Conservation (phyloP, 2,113 vertebrate species). For the Aleadryas rufinucha region DNA sequence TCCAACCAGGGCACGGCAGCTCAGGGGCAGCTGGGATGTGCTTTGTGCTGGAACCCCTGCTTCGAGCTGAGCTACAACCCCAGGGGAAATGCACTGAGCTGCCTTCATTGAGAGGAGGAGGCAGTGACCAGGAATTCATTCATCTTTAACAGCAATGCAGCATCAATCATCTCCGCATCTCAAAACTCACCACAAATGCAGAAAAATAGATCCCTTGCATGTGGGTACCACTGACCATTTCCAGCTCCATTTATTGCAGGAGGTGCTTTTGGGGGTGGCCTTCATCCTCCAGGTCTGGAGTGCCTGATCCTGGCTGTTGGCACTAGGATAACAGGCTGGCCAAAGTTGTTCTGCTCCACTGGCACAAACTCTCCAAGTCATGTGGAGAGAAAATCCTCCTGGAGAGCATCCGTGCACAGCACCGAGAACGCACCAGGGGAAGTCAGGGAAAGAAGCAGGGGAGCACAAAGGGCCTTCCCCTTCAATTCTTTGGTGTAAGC, state of each 20-base stretch:
- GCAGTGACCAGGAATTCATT: not conserved
- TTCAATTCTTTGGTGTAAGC: not conserved
- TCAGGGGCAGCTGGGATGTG: accelerated
- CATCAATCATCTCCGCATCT: not conserved
- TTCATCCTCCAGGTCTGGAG: not conserved
- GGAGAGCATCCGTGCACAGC: accelerated
- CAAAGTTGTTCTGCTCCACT: not conserved
- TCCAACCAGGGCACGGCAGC: not conserved
- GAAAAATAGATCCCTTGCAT: not conserved
- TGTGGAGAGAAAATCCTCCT: not conserved
- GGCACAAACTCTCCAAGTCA: not conserved
- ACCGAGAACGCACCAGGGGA: not conserved
- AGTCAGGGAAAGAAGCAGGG: not conserved
- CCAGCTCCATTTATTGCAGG: not conserved
- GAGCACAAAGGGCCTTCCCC: not conserved
- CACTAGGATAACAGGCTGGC: not conserved
- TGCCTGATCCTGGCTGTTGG: not conserved
- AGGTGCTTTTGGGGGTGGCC: not conserved
- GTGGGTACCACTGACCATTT: not conserved
- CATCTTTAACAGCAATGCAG: not conserved
- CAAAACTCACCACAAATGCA: not conserved
- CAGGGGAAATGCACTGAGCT: not conserved
- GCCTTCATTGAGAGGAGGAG: not conserved
- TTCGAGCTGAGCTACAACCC: not conserved
- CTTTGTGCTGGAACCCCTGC: not conserved